A percentile compares a stretch with the other conserved stretches of the same genome.
Evolutionary conservation across 1,140 invertebrate species (phyloP).

Genomic region (Eurosta solidaginis): DNA sequence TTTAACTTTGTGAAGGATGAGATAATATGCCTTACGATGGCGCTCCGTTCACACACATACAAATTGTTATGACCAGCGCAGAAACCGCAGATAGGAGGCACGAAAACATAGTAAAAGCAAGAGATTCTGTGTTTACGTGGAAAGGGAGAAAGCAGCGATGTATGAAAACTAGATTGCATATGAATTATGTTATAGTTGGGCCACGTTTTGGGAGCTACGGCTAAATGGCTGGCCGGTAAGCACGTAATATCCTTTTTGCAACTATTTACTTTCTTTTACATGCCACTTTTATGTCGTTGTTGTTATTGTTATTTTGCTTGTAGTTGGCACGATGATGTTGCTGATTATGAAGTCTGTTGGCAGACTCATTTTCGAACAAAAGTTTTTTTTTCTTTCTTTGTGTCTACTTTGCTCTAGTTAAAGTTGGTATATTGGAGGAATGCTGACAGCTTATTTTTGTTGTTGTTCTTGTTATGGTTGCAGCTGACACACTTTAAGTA

Average conservation of each 20-base stretch:
- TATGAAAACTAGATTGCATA: not conserved
- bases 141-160: not conserved
- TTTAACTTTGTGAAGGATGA: not conserved
- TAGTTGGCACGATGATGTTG: not conserved
- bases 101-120: too few species aligned
- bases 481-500: conserved; percentile 13
- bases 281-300: not conserved
- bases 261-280: not conserved
- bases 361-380: not conserved
- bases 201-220: not conserved
- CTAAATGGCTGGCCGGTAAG: not conserved
- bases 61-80: conserved; percentile 4
- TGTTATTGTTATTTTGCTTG: not conserved
- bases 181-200: not conserved
- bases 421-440: not conserved
- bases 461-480: not conserved
- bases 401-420: conserved; percentile 4
- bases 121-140: too few species aligned
- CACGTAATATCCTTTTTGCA: not conserved
- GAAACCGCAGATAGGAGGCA: not conserved
- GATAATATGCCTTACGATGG: not conserved
- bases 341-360: conserved; percentile 25
- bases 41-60: too few species aligned
- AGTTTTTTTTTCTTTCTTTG: too few species aligned
- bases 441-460: not conserved